Base-by-base conservation (phyloP, 2,797 vertebrate species). In the Crocidura indochinensis region DNA sequence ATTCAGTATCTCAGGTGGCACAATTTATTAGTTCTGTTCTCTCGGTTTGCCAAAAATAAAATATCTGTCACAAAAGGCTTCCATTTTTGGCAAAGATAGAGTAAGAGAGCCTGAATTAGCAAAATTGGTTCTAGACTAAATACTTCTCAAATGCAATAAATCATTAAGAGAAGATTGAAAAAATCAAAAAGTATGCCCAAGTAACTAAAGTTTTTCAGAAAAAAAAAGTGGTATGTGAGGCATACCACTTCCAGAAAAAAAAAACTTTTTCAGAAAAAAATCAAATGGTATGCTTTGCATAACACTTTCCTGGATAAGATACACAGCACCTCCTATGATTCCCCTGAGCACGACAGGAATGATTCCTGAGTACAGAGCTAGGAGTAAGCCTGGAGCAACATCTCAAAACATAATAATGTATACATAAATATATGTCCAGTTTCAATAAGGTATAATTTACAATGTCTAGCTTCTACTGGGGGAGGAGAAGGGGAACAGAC, bases 101-200 rank as follows among this genome's bases (percentile, higher is more conserved):
- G 8, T 85, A 77, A 69, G 38, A 94, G 90, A 89, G 67, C n/a
- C 24, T 77, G 51, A 92, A 76, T 85, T 82, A 85, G 26, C 24
- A 80, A 93, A 85, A 92, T 90, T 85, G 83, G 44, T 84, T 31
- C 69, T 90, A 87, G n/a, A 83, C 20, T 94, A 96, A 87, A 84
- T 85, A 47, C 10, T 84, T 5, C n/a, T 72, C 46, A 83, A n/a
- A 60, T 87, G 15, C 14, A 90, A 88, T 74, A 86, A 85, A 80
- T 84, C 7, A 77, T 76, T 84, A 83, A 89, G 87, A 17, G 31
- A 82, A 87, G 31, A 73, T 73, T 67, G 19, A 20, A 8, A 26
- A 82, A 91, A 67, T 67, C 15, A 29, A 80, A 60, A 83, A 78
- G 14, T 67, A n/a, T 80, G 80, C 81, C 29, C 76, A 83, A 38